Conservation (phyloP, 2,797 vertebrate genomes). For the Arctocebus calabarensis region DNA sequence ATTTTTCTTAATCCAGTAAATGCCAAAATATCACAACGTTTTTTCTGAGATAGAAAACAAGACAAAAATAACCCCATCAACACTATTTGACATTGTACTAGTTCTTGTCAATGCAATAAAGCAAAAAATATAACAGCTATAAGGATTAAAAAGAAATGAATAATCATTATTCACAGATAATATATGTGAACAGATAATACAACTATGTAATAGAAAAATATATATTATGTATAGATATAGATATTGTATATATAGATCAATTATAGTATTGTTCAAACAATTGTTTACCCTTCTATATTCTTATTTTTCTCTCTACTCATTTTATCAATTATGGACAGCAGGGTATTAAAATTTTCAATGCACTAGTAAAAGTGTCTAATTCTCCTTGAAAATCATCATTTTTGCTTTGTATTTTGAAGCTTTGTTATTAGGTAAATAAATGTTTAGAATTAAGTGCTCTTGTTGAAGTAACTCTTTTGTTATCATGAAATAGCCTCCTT, state of each 20-base stretch:
- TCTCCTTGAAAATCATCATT: not conserved
- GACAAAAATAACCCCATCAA: not conserved
- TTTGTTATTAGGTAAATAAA: not conserved
- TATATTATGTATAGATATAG: not conserved
- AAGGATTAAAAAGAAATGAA: not conserved
- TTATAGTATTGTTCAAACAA: not conserved
- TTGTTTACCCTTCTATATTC: not conserved
- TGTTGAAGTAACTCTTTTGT: not conserved
- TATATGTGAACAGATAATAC: not conserved
- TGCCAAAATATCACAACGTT: not conserved
- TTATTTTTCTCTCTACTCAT: not conserved
- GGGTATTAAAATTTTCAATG: not conserved
- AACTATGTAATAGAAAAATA: not conserved
- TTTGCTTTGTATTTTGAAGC: not conserved
- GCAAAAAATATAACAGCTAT: not conserved
- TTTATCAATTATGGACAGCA: not conserved
- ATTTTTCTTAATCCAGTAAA: not conserved
- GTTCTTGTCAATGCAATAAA: not conserved
- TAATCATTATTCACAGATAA: not conserved
- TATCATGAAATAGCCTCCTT: not conserved
- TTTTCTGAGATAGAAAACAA: not conserved
- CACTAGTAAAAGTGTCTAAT: not conserved
- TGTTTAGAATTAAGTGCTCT: not conserved
- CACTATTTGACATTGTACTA: not conserved
- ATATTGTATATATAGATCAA: not conserved